Evolutionary conservation across 2,113 vertebrate genomes (phyloP), one percentile per base, ranked within the genome.

Genomic region (Trogon melanurus): DNA sequence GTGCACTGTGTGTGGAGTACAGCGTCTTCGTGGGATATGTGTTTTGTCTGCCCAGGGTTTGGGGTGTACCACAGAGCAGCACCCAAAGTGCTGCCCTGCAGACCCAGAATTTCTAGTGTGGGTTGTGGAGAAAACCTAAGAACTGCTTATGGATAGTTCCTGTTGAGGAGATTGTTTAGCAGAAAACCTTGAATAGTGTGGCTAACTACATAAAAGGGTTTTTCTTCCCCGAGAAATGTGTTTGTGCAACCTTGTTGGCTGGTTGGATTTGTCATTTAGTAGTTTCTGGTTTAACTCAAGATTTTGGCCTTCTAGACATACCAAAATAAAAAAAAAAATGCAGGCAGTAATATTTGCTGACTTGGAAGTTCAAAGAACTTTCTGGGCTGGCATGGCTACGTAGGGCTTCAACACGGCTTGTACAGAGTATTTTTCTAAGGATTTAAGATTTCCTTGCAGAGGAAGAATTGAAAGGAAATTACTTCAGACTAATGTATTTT

Each of bases 401-500:
- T 22, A 70, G 58, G 27, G 9, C 60, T 93, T 85, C 51, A 70
- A 73, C 79, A 76, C 57, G 75, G 22, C 21, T 61, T 25, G 51
- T 20, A 62, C 5, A 32, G 26, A 65, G 7, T 70, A n/a, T 72
- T 91, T 92, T 85, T 72, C 27, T 66, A 54, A 72, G 73, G 29
- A 62, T 91, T 93, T 88, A 47, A 36, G 13, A 36, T 91, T 71
- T 74, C 23, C 20, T 84, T 89, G 29, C 26, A 6, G 25, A 62
- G 23, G 36, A 78, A 88, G 50, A 92, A 78, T 45, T 90, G 70
- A 76, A 79, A 88, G 66, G 71, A 91, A 76, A 58, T 88, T 88
- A 56, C 21, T 88, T 85, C 71, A 73, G 30, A 51, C 9, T 71
- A 54, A 72, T 58, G 23, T 76, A 41, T 51, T 79, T 93, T 88